Percentiles rank a stretch among this genome's conserved stretches.
phyloP scores from a whole-genome alignment of 2,888 invertebrate species.

The Dicroscelio sp. region DNA sequence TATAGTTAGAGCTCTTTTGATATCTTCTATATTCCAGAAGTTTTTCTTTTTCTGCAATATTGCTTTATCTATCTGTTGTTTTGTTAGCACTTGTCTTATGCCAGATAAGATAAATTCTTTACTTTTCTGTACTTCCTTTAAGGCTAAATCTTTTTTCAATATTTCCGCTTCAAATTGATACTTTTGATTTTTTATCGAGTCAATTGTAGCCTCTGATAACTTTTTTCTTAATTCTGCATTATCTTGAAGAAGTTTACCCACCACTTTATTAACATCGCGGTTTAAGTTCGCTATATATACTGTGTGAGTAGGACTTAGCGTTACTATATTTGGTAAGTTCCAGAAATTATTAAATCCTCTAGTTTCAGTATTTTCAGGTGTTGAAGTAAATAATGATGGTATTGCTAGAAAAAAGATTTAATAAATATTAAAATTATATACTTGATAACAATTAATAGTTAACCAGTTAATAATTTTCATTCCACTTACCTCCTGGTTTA shows the following conservation, averaged over 20 bases:
- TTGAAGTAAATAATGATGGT: slow-evolving; percentile 2
- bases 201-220: not conserved
- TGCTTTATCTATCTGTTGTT: slow-evolving; percentile 40
- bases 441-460: no score
- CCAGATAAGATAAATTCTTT: slow-evolving; percentile 35
- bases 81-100: not conserved
- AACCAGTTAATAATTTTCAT: no score
- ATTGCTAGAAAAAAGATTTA: slow-evolving; percentile 21
- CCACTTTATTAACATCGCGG: slow-evolving; percentile 19
- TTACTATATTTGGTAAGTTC: no score
- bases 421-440: no score
- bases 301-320: not conserved
- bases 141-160: slow-evolving; percentile 5
- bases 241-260: not conserved
- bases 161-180: slow-evolving; percentile 21
- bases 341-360: no score
- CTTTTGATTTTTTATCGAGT: slow-evolving; percentile 12
- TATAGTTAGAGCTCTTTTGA: slow-evolving; percentile 43
- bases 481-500: slow-evolving; percentile 50
- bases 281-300: not conserved
- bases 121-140: slow-evolving; percentile 21
- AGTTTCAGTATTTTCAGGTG: not conserved
- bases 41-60: slow-evolving; percentile 40
- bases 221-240: slow-evolving; percentile 20
- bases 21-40: slow-evolving; percentile 43